A percentile compares a stretch with the other conserved stretches of the same genome.
phyloP scores from a whole-genome alignment of 2,888 invertebrate species.

The Heteromyza rotundicornis region DNA sequence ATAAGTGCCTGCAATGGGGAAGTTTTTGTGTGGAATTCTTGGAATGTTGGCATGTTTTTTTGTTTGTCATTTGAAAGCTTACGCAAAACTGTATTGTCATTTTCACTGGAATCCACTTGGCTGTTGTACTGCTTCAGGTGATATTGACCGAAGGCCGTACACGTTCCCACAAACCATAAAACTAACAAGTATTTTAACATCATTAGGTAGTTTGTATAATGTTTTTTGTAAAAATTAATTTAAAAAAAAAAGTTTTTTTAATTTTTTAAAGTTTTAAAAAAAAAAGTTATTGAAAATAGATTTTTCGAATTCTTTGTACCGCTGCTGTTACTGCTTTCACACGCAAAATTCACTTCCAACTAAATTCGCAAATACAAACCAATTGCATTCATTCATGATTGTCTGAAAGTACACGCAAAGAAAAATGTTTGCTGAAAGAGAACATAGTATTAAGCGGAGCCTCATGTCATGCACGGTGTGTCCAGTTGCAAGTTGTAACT shows the following conservation, averaged over 20 bases:
- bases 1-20: constrained; percentile 49
- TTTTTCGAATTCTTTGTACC: too few species aligned
- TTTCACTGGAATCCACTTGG: constrained; percentile 46
- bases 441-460: too few species aligned
- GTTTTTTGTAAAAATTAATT: background rate
- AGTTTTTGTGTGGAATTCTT: background rate
- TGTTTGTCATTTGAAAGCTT: constrained; percentile 21
- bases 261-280: background rate
- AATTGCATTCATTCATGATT: background rate
- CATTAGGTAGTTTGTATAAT: background rate
- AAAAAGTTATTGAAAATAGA: background rate
- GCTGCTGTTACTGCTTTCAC: background rate
- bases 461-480: too few species aligned
- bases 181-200: background rate
- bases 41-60: background rate
- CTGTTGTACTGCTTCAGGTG: constrained; percentile 53
- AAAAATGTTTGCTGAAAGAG: too few species aligned
- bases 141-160: constrained; percentile 48
- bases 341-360: background rate
- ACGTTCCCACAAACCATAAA: background rate
- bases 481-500: too few species aligned
- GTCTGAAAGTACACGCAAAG: too few species aligned
- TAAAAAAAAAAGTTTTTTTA: too few species aligned
- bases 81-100: constrained; percentile 51
- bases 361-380: background rate